Evolutionary conservation across 1,140 invertebrate genomes (phyloP).

Genomic region (Dendroctonus valens): DNA sequence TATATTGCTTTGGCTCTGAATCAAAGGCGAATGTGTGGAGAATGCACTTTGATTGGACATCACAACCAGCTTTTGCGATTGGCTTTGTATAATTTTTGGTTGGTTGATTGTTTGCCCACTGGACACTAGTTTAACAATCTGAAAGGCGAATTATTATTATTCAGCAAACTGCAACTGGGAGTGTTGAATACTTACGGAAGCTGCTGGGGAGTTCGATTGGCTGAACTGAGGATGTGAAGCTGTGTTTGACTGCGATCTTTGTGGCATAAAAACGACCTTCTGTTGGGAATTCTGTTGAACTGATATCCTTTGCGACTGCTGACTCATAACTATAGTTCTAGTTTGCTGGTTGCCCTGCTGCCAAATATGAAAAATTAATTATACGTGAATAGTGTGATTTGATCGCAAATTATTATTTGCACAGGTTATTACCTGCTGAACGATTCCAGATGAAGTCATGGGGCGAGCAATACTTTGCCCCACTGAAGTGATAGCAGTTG

Average conservation of each 20-base stretch:
- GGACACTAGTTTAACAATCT: conserved; percentile 53
- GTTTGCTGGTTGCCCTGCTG: conserved; percentile 41
- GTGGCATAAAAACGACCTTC: conserved; percentile 46
- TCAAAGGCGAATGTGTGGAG: background rate
- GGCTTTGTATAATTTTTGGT: conserved; percentile 49
- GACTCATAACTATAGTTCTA: conserved; percentile 46
- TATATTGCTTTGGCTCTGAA: conserved; percentile 11
- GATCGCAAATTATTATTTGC: too few species aligned
- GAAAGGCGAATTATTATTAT: conserved; percentile 10
- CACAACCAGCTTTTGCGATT: conserved; percentile 55
- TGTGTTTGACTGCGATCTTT: conserved; percentile 41
- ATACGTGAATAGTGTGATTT: too few species aligned
- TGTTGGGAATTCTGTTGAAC: conserved; percentile 46
- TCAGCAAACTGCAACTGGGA: background rate
- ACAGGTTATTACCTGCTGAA: too few species aligned
- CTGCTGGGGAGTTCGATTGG: conserved; percentile 38
- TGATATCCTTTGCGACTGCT: conserved; percentile 40
- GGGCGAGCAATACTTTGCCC: conserved; percentile 37
- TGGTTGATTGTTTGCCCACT: conserved; percentile 52
- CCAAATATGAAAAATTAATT: too few species aligned
- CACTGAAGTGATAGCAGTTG: conserved; percentile 44
- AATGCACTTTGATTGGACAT: conserved; percentile 50
- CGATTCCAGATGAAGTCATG: conserved; percentile 44
- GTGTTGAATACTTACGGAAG: conserved; percentile 45
- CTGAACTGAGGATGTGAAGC: conserved; percentile 37